phyloP scores from a whole-genome alignment of 1,140 invertebrate species.

The Neodiprion lecontei region DNA sequence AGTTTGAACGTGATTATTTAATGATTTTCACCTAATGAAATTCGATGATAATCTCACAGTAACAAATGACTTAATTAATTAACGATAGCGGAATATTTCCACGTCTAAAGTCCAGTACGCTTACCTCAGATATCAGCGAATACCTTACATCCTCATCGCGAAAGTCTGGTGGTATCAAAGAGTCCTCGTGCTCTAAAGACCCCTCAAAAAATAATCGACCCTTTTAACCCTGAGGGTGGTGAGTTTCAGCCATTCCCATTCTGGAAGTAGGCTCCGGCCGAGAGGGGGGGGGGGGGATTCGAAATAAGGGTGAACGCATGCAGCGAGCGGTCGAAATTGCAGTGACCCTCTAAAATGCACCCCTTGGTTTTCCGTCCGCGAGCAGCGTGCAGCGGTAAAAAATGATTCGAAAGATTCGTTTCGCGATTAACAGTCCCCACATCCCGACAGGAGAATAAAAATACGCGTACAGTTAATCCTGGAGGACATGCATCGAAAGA shows the following conservation, averaged over 20 bases:
- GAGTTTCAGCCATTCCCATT: not conserved
- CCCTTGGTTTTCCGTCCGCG: not conserved
- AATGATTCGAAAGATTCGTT: not conserved
- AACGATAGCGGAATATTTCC: too few relatives aligned
- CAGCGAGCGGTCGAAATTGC: not conserved
- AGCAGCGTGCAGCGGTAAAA: not conserved
- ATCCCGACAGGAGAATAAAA: too few relatives aligned
- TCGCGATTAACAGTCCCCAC: not conserved
- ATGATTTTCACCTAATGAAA: too few relatives aligned
- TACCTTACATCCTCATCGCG: too few relatives aligned
- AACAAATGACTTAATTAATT: too few relatives aligned
- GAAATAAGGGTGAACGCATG: too few relatives aligned
- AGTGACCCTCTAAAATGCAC: constrained; percentile 7
- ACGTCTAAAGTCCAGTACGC: not conserved
- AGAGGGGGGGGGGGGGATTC: too few relatives aligned
- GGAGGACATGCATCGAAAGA: too few relatives aligned
- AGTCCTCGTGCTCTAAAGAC: not conserved
- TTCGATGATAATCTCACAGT: too few relatives aligned
- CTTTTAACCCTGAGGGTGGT: not conserved
- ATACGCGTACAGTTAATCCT: too few relatives aligned
- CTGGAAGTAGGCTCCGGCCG: not conserved
- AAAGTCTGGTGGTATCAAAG: not conserved
- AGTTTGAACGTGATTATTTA: too few relatives aligned
- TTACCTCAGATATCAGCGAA: not conserved
- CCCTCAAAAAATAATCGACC: constrained; percentile 2